Conservation (phyloP, 1,140 invertebrate species). For the Delia radicum region DNA sequence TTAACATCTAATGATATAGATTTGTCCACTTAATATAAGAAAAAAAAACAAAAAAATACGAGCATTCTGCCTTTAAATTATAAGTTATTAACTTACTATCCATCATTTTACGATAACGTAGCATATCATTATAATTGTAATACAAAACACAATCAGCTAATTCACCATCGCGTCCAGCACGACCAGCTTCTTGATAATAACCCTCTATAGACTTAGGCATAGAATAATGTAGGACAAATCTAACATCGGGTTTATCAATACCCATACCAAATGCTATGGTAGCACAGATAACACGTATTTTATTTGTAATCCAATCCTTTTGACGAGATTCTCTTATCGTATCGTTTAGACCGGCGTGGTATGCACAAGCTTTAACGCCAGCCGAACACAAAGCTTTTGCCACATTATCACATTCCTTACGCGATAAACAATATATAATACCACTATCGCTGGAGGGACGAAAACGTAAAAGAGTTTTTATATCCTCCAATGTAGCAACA, state of each 20-base stretch:
- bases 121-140: conserved; percentile 83
- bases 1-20: conserved; percentile 61
- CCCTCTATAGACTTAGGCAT: conserved; percentile 95
- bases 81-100: conserved; percentile 62
- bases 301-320: conserved; percentile 80
- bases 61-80: too few species aligned
- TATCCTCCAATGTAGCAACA: conserved; percentile 68
- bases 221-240: conserved; percentile 89
- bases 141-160: conserved; percentile 81
- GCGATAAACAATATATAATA: conserved; percentile 94
- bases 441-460: conserved; percentile 70
- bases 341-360: conserved; percentile 89
- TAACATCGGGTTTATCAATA: conserved; percentile 94
- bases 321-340: conserved; percentile 69
- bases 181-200: conserved; percentile 97
- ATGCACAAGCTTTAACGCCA: conserved; percentile 74
- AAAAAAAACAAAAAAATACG: too few species aligned
- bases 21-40: conserved; percentile 58
- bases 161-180: conserved; percentile 90
- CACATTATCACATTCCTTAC: conserved; percentile 86
- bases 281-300: conserved; percentile 75
- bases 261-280: conserved; percentile 92
- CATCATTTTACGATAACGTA: conserved; percentile 73
- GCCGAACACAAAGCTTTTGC: conserved; percentile 65
- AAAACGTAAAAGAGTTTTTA: conserved; percentile 60